These are phyloP conservation scores for Petromus typicus DNA, from an alignment of 2,113 vertebrate species.

Conservation along the genomic window DNA sequence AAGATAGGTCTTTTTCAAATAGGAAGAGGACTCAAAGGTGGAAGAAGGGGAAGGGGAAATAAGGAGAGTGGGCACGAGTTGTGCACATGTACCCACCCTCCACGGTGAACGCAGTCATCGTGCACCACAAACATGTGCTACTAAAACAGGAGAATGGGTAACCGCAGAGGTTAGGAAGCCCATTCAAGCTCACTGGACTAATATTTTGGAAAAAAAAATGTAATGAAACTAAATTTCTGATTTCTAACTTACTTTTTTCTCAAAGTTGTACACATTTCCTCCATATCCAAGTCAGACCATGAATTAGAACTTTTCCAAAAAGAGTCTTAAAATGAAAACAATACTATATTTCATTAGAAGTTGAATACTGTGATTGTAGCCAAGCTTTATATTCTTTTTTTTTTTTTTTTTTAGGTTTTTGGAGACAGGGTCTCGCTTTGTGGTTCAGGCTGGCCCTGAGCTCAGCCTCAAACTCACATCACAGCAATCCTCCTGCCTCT, in stretches of 20 bases:
- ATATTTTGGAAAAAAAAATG: neutral
- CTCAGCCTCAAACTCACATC: no score
- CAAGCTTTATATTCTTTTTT: no score
- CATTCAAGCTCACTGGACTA: neutral
- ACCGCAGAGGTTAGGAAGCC: neutral
- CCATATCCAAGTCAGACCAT: neutral
- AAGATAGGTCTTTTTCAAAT: neutral
- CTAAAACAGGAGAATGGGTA: neutral
- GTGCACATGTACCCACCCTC: neutral
- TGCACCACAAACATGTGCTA: neutral
- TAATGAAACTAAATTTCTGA: neutral
- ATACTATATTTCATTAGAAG: neutral
- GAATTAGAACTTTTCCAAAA: neutral
- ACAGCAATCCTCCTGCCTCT: no score
- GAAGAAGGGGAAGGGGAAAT: neutral
- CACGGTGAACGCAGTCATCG: fast-evolving
- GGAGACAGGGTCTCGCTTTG: no score
- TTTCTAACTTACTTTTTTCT: neutral
- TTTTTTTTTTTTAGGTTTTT: no score
- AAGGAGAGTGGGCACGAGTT: neutral
- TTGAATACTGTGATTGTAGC: neutral
- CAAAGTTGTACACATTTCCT: neutral
- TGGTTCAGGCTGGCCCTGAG: no score
- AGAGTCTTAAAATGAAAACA: neutral
- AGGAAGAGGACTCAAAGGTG: neutral